Base-by-base conservation (phyloP, 2,888 invertebrate species). In the Euclidia mi region DNA sequence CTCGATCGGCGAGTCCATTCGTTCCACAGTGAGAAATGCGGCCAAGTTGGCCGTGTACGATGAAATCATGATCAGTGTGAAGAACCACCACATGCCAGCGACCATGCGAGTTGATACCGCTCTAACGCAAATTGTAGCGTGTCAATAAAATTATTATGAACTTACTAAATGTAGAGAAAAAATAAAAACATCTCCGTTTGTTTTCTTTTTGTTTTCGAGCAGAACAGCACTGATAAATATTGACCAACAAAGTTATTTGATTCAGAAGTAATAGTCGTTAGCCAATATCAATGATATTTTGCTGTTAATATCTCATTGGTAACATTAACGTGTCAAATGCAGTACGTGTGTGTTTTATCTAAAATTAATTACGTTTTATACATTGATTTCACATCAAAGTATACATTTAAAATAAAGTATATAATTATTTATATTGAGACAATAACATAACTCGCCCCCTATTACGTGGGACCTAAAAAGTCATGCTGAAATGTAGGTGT, bases 11-110 rank as follows among this genome's bases (percentile, higher is more conserved):
- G 98, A 97, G 75, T 98, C 98, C 98, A 98, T n/a, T n/a, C n/a
- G n/a, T n/a, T n/a, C n/a, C n/a, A n/a, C n/a, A n/a, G n/a, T n/a
- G n/a, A n/a, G n/a, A n/a, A n/a, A n/a, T n/a, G n/a, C n/a, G n/a
- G n/a, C n/a, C n/a, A 99, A 94, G 91, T 99, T 99, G 49, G 99
- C 99, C 14, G 99, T 99, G 90, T 99, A 99, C 4, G 98, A 98
- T 0, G 98, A 98, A 72, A 99, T 98, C 98, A 99, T 98, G 78
- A 99, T 98, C 42, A 98, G 93, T 0, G 98, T 98, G 90, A 98
- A 98, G 90, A 98, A 98, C 98, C 98, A 98, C 98, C 98, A 98
- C 96, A 98, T 98, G 31, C 98, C 98, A 1, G 97, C 98, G 7
- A 98, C 97, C 96, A 98, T 97, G 63, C 98, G 95, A 0, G 98